Percentiles rank a stretch among this genome's conserved stretches.
phyloP scores from a whole-genome alignment of 2,113 vertebrate genomes.

The Aix galericulata region DNA sequence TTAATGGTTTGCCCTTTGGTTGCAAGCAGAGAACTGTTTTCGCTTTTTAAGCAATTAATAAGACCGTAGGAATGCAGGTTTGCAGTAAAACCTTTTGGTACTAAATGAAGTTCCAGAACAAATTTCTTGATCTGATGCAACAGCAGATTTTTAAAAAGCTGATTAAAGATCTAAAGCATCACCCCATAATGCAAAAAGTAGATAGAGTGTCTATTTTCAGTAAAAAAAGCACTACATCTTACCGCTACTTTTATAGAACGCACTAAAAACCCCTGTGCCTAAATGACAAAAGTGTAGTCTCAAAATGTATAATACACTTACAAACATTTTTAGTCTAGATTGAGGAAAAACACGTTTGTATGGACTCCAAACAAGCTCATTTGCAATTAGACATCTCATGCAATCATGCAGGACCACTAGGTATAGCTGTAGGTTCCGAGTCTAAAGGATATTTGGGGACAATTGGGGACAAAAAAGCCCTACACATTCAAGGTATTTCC shows the following conservation, averaged over 20 bases:
- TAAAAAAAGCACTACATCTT: constrained; percentile 56
- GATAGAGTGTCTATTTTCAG: constrained; percentile 43
- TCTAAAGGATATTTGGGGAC: constrained; percentile 60
- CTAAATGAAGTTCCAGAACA: constrained; percentile 64
- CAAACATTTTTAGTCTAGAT: constrained; percentile 71
- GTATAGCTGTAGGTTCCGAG: constrained; percentile 60
- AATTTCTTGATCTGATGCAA: constrained; percentile 66
- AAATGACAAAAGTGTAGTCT: constrained; percentile 63
- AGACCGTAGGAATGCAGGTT: constrained; percentile 70
- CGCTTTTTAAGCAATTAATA: constrained; percentile 70
- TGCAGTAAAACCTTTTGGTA: constrained; percentile 44
- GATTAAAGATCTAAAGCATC: constrained; percentile 65
- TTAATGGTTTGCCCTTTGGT: constrained; percentile 83
- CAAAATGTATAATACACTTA: constrained; percentile 73
- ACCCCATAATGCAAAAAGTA: constrained; percentile 61
- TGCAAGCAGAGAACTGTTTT: constrained; percentile 81
- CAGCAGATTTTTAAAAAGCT: constrained; percentile 56
- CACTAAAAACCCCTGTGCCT: constrained; percentile 69
- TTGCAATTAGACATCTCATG: constrained; percentile 81
- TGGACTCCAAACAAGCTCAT: constrained; percentile 79
- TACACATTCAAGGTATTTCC: constrained; percentile 69
- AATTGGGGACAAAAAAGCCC: constrained; percentile 1
- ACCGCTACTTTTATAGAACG: constrained; percentile 53
- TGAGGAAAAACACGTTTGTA: constrained; percentile 77
- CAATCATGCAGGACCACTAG: constrained; percentile 80